Evolutionary conservation across 2,888 invertebrate genomes (phyloP), one percentile per base, ranked within the genome.

Genomic region (Nemoura dubitans): DNA sequence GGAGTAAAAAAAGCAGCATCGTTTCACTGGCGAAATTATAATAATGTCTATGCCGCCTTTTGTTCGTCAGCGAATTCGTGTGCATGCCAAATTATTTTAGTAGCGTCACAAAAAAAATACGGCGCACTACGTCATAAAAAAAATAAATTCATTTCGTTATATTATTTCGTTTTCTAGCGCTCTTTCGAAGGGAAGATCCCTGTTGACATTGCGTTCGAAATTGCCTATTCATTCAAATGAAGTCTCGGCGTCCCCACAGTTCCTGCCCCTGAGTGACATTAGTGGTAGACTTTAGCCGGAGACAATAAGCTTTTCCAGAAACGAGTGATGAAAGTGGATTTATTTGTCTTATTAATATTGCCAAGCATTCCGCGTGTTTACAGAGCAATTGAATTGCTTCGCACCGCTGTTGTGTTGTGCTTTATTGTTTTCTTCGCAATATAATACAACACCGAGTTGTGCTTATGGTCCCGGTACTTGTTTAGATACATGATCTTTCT

Each of bases 41-140:
- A 59, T 59, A 59, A 59, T 59, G 59, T 59, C 59, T 36, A 59
- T 36, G 59, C 59, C 59, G 59, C 59, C 59, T 59, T 59, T 59
- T 59, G 59, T 59, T 59, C 59, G 59, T 59, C 21, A 21, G 59
- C 59, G 59, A 10, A 59, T 59, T 16, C 59, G 59, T 59, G 59
- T 7, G 59, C 59, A 21, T 21, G 21, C 59, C 59, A 21, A 59
- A 59, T 59, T 59, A 59, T 59, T 59, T 59, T 59, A 59, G 59
- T 59, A 59, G 59, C 59, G 16, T 7, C 10, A 7, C 21, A 59
- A 59, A 59, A 59, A 59, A 59, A 59, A 59, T 7, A 59, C 10
- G 2, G 21, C 21, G 21, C 59, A 59, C 59, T 7, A 7, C 59
- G 14, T 59, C n/a, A n/a, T n/a, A n/a, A 59, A 59, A 59, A 59